phyloP scores from a whole-genome alignment of 2,113 vertebrate species.

The Dascyllus trimaculatus region DNA sequence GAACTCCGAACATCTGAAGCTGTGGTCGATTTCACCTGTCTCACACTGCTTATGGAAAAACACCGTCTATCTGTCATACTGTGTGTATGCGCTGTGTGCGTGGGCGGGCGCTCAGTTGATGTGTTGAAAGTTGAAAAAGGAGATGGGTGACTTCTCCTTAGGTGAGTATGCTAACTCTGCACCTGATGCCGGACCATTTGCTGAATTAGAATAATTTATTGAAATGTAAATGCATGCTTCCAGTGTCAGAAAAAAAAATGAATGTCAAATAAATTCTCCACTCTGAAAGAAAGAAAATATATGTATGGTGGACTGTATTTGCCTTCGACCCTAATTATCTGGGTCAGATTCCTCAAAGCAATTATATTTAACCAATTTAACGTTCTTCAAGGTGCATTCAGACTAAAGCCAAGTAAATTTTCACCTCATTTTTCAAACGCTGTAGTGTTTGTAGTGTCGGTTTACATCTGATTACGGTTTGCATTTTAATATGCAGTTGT shows the following conservation, averaged over 20 bases:
- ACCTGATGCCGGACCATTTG: conserved; percentile 21
- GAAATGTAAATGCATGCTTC: conserved; percentile 25
- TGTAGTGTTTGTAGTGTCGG: neutral
- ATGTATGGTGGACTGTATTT: neutral
- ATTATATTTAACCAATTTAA: accelerated
- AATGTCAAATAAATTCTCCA: conserved; percentile 7
- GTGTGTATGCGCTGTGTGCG: conserved; percentile 1
- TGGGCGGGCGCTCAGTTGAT: conserved; percentile 1
- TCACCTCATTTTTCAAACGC: neutral
- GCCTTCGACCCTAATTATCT: neutral
- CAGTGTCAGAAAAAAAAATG: neutral
- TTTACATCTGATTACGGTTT: neutral
- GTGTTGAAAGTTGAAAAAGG: conserved; percentile 13
- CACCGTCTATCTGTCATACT: conserved; percentile 27
- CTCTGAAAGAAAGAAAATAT: neutral
- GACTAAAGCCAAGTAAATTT: neutral
- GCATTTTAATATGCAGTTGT: neutral
- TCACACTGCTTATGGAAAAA: conserved; percentile 30
- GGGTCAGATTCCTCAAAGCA: neutral
- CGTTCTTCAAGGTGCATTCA: neutral
- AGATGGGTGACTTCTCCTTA: conserved; percentile 27
- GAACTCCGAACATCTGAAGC: conserved; percentile 40
- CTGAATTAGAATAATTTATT: conserved; percentile 20
- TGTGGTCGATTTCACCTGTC: conserved; percentile 21
- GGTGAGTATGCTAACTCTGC: conserved; percentile 14